Evolutionary conservation across 2,888 invertebrate genomes (phyloP), one percentile per base, ranked within the genome.

Genomic region (Ischnura elegans): DNA sequence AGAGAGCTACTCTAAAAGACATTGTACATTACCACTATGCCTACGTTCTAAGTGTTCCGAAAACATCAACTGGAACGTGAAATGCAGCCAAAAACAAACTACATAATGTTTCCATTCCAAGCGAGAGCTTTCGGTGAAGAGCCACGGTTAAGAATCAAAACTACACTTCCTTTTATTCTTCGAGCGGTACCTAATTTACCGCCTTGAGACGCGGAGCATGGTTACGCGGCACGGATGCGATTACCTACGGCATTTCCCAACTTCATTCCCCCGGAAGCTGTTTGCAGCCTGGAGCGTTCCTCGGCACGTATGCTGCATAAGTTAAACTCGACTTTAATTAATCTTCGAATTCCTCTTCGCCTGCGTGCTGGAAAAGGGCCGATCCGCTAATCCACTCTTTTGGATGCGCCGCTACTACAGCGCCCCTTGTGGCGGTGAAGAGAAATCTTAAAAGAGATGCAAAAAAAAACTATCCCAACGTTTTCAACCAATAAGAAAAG

Each of bases 261-360:
- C 76, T 29, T 10, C 76, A 76, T 76, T 36, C 76, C 25, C 76
- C 36, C 16, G 76, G 36, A 61, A 29, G 6, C 76, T 36, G 66
- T 76, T 76, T 10, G 76, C 29, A 36, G 36, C 29, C 2, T 0
- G 76, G 36, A 36, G 2, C 0, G 0, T 76, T n/a, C n/a, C n/a
- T 19, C 61, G n/a, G 61, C 66, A 76, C 66, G 66, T 25, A 21
- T 36, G 36, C 76, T 10, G 76, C 76, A 36, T 76, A 76, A 76
- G 76, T 76, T 76, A 76, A 76, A 76, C 29, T 76, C 76, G 29
- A 76, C 76, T 76, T 76, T 76, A 76, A 76, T 76, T 76, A 76
- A 76, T 76, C 76, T 76, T 36, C 29, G 76, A 36, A 76, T 76
- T 76, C 2, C 61, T 61, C 61, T 21, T 6, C 76, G 36, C 76